Base-by-base conservation (phyloP, 1,140 invertebrate genomes). In the Bombus difficillimus region DNA sequence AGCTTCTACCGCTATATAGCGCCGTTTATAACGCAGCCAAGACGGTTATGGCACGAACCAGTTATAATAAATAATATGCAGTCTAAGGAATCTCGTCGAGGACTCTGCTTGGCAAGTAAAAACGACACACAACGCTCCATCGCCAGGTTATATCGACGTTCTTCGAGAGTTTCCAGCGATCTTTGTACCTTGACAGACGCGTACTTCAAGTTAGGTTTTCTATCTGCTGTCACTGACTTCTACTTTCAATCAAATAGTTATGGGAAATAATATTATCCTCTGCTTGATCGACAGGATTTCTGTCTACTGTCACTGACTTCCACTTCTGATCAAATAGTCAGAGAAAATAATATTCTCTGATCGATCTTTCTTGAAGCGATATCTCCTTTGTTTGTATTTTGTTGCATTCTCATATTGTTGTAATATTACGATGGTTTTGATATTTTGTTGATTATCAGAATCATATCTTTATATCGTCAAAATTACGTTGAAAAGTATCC, bases 61-160 rank as follows among this genome's bases (percentile, higher is more conserved):
- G 83, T 91, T 81, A 88, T 79, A 80, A 92, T 92, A 92, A 92
- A 92, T 92, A 90, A 86, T 89, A 88, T 78, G 73, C 81, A 87
- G 84, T 76, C 80, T 84, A 81, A 88, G 39, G 75, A 76, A 64
- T 90, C 89, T 83, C 81, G 81, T 72, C 69, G 86, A 78, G 72
- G 78, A 87, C 73, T 66, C 53, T 71, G 85, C 77, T 71, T 83
- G 71, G 81, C 78, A 79, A 72, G 68, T 75, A 89, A 78, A 79
- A 86, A 88, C 69, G 79, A 87, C 59, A 13, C 32, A 28, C 9
- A 79, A 37, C 39, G 18, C 13, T 47, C 39, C 68, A 18, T 66
- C 32, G 15, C 6, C 47, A 32, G 9, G 32, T 25, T 37, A 64
- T 25, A 71, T 69, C 64, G 37, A 64, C 64, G 66, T 73, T 83